Conservation (phyloP, 2,113 vertebrate genomes). For the Aleadryas rufinucha region DNA sequence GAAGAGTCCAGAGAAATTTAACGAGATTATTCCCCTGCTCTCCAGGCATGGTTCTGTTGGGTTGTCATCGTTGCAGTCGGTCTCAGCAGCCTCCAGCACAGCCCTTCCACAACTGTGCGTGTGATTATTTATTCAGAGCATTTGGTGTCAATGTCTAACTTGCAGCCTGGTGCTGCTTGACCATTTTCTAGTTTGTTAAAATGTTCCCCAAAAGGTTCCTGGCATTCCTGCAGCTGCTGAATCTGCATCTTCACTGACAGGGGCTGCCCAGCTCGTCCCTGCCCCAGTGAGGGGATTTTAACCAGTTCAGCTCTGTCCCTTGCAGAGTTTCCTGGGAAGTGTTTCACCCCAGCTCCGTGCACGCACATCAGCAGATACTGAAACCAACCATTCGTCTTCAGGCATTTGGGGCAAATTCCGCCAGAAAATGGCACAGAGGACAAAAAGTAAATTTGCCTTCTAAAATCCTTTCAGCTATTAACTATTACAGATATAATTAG, state of each 20-base stretch:
- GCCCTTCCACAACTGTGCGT: not conserved
- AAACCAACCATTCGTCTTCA: not conserved
- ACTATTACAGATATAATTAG: slow-evolving; percentile 55
- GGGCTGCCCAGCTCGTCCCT: not conserved
- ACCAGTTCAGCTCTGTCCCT: not conserved
- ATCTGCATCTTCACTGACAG: not conserved
- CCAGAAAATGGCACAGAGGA: slow-evolving; percentile 27
- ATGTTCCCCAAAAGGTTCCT: not conserved
- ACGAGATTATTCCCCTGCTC: not conserved
- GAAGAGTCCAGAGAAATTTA: not conserved
- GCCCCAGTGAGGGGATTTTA: not conserved
- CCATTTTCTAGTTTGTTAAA: not conserved
- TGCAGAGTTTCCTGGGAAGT: not conserved
- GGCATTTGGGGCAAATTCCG: not conserved
- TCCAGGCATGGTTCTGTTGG: not conserved
- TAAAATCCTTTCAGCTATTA: slow-evolving; percentile 31
- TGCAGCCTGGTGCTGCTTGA: not conserved
- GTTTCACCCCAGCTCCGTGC: not conserved
- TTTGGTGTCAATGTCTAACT: not conserved
- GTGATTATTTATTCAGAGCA: not conserved
- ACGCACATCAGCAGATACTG: accelerated
- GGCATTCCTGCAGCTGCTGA: not conserved
- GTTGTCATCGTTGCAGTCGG: accelerated
- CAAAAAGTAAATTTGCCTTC: not conserved
- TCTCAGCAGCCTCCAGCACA: not conserved